Conservation (phyloP, 1,140 invertebrate species). For the Mya arenaria region DNA sequence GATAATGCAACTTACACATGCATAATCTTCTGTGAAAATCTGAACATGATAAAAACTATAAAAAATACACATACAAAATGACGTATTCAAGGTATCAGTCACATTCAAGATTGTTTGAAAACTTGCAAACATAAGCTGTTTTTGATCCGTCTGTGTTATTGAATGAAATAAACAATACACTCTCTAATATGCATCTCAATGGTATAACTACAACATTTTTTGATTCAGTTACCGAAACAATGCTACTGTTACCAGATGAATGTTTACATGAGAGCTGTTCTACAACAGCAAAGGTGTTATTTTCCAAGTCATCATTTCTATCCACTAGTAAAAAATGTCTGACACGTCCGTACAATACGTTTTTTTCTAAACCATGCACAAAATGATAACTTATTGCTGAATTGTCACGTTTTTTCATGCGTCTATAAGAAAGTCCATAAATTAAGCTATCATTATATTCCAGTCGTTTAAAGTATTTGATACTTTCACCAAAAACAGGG, state of each 20-base stretch:
- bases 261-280: conserved; percentile 17
- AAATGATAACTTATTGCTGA: neutral
- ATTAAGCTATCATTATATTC: conserved; percentile 4
- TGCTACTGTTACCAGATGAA: neutral
- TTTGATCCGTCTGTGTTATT: neutral
- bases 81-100: conserved; percentile 1
- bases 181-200: conserved; percentile 7
- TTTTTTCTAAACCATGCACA: neutral
- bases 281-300: neutral
- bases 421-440: conserved; percentile 24
- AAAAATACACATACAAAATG: neutral
- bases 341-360: neutral
- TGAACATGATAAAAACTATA: neutral
- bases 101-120: conserved; percentile 54
- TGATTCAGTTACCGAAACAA: neutral
- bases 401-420: conserved; percentile 38
- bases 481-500: neutral
- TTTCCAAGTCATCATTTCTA: neutral
- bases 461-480: conserved; percentile 23
- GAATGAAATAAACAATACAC: conserved; percentile 22
- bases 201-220: neutral
- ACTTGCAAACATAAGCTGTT: conserved; percentile 25
- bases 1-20: neutral
- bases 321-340: conserved; percentile 1
- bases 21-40: neutral